Percentiles rank a stretch among this genome's conserved stretches.
These are phyloP conservation scores for Diarsia rubi DNA, from an alignment of 2,888 invertebrate species.

Conservation along the genomic window DNA sequence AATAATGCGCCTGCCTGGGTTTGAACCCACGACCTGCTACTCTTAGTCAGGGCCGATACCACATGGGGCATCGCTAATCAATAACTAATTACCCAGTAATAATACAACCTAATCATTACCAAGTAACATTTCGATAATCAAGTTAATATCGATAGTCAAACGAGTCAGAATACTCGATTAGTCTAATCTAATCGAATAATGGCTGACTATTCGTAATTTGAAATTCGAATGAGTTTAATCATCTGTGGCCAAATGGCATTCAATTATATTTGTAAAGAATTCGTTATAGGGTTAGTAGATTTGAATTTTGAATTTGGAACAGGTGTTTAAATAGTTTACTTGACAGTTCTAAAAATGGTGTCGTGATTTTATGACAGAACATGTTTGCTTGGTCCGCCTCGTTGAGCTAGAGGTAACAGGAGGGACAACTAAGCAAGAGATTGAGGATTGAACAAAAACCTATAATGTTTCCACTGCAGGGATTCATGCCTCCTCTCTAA, in stretches of 20 bases:
- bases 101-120: conserved; percentile 53
- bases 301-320: conserved; percentile 66
- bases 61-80: too few species aligned
- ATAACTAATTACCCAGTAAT: conserved; percentile 36
- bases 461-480: too few species aligned
- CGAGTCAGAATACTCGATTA: conserved; percentile 63
- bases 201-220: conserved; percentile 73
- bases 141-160: conserved; percentile 66
- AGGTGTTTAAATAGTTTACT: conserved; percentile 65
- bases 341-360: conserved; percentile 50
- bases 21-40: too few species aligned
- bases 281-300: conserved; percentile 61
- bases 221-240: conserved; percentile 73
- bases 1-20: too few species aligned
- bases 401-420: too few species aligned
- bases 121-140: conserved; percentile 59
- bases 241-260: conserved; percentile 67
- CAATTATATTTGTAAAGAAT: conserved; percentile 64
- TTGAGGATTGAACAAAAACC: too few species aligned
- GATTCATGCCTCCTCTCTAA: too few species aligned
- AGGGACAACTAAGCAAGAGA: too few species aligned
- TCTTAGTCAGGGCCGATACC: too few species aligned
- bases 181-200: conserved; percentile 69
- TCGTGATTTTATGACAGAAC: too few species aligned
- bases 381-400: too few species aligned